Evolutionary conservation across 2,888 invertebrate genomes (phyloP).

Genomic region (Mycalesis mineus): DNA sequence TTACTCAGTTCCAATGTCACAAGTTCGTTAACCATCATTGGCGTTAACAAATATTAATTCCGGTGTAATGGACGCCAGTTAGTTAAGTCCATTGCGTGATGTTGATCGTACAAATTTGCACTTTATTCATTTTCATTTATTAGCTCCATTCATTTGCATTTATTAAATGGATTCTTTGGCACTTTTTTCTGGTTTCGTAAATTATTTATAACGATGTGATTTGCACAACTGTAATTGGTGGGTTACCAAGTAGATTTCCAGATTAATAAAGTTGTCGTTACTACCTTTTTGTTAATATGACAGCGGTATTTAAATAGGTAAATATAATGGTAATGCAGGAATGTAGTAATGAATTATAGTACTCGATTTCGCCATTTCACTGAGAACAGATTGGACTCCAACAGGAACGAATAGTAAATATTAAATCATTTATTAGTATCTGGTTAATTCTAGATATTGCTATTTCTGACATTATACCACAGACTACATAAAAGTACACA

Average conservation of each 20-base stretch:
- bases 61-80: conserved; percentile 3
- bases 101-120: conserved; percentile 2
- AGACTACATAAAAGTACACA: too few relatives aligned
- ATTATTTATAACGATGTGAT: neutral
- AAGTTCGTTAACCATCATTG: neutral
- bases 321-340: too few relatives aligned
- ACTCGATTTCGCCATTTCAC: too few relatives aligned
- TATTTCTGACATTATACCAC: too few relatives aligned
- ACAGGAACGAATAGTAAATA: too few relatives aligned
- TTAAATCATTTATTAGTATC: too few relatives aligned
- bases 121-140: neutral
- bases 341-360: too few relatives aligned
- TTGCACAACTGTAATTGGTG: neutral
- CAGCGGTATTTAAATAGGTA: neutral
- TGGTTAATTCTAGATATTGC: too few relatives aligned
- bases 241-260: neutral
- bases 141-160: neutral
- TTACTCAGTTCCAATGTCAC: neutral
- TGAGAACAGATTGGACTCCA: too few relatives aligned
- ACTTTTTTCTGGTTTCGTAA: conserved; percentile 1
- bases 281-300: neutral
- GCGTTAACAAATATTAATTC: neutral
- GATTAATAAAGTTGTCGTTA: neutral
- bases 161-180: neutral
- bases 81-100: neutral